phyloP scores from a whole-genome alignment of 2,888 invertebrate species.

The Eilema caniola region DNA sequence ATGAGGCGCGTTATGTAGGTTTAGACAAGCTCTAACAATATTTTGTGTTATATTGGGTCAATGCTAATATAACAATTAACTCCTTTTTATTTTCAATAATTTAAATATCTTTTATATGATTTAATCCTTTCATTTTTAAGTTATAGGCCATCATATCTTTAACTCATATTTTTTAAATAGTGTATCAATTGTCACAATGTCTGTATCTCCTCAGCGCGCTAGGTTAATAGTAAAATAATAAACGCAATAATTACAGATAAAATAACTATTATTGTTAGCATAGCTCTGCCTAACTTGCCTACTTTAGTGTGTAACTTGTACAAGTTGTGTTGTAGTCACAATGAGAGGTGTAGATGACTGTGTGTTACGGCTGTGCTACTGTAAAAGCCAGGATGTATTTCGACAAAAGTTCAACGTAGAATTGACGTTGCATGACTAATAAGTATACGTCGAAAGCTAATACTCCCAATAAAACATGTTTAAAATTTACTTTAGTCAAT shows the following conservation, averaged over 20 bases:
- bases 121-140: too few species aligned
- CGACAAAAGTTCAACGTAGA: neutral
- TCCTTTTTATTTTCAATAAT: too few species aligned
- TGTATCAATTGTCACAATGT: conserved; percentile 5
- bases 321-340: neutral
- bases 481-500: too few species aligned
- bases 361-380: conserved; percentile 13
- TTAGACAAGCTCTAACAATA: too few species aligned
- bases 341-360: neutral
- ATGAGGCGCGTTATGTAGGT: too few species aligned
- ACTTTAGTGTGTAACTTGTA: conserved; percentile 10
- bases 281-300: conserved; percentile 53
- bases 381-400: neutral
- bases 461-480: too few species aligned
- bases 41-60: too few species aligned
- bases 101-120: too few species aligned
- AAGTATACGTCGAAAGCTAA: too few species aligned
- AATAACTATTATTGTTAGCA: conserved; percentile 30
- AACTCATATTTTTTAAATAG: too few species aligned
- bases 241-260: conserved; percentile 49
- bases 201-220: conserved; percentile 24
- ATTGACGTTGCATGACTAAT: too few species aligned
- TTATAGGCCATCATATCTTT: neutral
- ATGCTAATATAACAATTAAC: too few species aligned
- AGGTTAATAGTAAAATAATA: conserved; percentile 41